Percentiles rank a stretch among this genome's conserved stretches.
Conservation (phyloP, 2,113 vertebrate species). For the Kryptolebias marmoratus region DNA sequence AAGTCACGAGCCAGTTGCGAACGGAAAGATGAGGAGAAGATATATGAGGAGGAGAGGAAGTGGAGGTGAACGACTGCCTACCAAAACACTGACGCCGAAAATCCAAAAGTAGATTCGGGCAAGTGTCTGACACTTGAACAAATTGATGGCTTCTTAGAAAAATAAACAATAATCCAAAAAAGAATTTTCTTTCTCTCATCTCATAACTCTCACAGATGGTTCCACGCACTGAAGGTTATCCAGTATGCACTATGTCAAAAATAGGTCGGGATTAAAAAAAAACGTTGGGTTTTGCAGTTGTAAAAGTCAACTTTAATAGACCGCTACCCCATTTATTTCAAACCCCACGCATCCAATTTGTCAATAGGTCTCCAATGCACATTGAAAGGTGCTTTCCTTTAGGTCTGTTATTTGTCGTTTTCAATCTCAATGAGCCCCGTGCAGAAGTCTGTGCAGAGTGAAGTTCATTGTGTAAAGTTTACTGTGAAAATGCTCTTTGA, state of each 20-base stretch:
- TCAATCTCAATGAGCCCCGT: neutral
- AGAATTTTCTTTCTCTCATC: constrained; percentile 6
- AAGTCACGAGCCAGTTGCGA: neutral
- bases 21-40: constrained; percentile 16
- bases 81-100: constrained; percentile 11
- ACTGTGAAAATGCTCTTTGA: neutral
- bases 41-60: neutral
- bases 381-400: neutral
- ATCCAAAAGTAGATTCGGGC: constrained; percentile 2
- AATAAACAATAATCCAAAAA: constrained; percentile 5
- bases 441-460: neutral
- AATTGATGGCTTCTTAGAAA: constrained; percentile 20
- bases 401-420: neutral
- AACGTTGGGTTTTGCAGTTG: neutral
- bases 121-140: constrained; percentile 28
- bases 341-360: neutral
- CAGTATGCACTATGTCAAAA: constrained; percentile 6
- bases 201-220: constrained; percentile 14
- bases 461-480: neutral
- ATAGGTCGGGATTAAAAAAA: too few species aligned
- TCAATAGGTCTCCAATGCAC: neutral
- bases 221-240: constrained; percentile 5
- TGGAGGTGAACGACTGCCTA: constrained; percentile 5
- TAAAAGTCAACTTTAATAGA: neutral
- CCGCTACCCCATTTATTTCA: neutral